Conservation (phyloP, 2,113 vertebrate species). For the Rhinopomastus cyanomelas region DNA sequence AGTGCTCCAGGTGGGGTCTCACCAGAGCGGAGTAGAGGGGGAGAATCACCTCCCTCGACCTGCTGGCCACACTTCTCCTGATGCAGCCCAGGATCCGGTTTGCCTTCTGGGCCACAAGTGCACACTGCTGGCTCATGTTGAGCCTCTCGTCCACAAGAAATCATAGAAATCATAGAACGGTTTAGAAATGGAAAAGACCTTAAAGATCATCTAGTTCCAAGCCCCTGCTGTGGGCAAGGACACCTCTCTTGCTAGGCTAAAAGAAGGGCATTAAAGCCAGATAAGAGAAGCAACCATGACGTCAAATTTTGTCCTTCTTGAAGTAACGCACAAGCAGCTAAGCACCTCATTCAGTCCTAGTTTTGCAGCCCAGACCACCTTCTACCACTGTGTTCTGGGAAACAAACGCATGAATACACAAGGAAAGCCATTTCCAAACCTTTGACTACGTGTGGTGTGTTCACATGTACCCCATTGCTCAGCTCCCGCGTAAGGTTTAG, state of each 20-base stretch:
- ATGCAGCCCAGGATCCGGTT: too few relatives aligned
- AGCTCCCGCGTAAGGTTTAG: background rate
- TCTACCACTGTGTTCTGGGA: background rate
- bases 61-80: too few relatives aligned
- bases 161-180: too few relatives aligned
- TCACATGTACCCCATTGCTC: background rate
- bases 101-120: too few relatives aligned
- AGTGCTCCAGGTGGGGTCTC: too few relatives aligned
- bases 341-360: background rate
- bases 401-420: background rate
- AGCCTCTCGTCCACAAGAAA: too few relatives aligned
- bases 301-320: background rate
- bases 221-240: too few relatives aligned
- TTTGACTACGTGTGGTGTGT: background rate
- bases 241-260: background rate
- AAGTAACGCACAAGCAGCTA: background rate
- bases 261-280: background rate
- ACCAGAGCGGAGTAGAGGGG: too few relatives aligned
- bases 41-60: too few relatives aligned
- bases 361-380: background rate
- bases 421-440: background rate
- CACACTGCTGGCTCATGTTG: too few relatives aligned
- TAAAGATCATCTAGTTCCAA: too few relatives aligned
- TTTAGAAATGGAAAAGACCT: too few relatives aligned
- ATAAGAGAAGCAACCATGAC: background rate